These are phyloP conservation scores for Oncorhynchus clarkii DNA, from an alignment of 2,113 vertebrate species.

Conservation along the genomic window DNA sequence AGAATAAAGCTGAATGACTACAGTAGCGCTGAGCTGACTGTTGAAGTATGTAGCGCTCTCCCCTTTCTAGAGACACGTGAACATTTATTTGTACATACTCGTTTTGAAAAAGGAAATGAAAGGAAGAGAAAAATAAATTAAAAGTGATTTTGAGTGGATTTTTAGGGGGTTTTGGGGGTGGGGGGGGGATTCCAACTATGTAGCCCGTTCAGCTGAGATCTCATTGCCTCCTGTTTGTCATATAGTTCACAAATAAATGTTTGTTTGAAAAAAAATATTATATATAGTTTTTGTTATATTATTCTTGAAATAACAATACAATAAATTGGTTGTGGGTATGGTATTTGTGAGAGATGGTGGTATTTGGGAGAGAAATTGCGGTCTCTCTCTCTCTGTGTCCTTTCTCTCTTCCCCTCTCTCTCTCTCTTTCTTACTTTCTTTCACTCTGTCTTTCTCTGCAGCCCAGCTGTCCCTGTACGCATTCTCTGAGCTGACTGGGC, in stretches of 20 bases:
- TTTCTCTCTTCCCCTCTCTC: background rate
- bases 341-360: background rate
- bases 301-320: background rate
- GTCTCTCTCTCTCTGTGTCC: background rate
- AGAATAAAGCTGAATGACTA: conserved; percentile 70
- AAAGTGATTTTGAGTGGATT: conserved; percentile 33
- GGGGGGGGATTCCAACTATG: conserved; percentile 36
- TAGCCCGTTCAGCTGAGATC: conserved; percentile 61
- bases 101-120: conserved; percentile 46
- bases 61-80: conserved; percentile 42
- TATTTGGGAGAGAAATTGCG: background rate
- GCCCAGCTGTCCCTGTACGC: conserved; percentile 22
- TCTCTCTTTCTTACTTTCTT: background rate
- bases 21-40: conserved; percentile 51
- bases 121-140: conserved; percentile 15
- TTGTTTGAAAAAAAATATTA: conserved; percentile 52
- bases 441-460: background rate
- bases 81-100: conserved; percentile 63
- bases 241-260: conserved; percentile 76
- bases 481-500: conserved; percentile 1
- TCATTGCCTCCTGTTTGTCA: conserved; percentile 71
- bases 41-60: conserved; percentile 68
- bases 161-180: conserved; percentile 31
- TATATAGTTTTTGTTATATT: background rate
- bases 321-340: background rate